These are phyloP conservation scores for Pediacus dermestoides DNA, from an alignment of 2,888 invertebrate genomes.

Conservation along the genomic window DNA sequence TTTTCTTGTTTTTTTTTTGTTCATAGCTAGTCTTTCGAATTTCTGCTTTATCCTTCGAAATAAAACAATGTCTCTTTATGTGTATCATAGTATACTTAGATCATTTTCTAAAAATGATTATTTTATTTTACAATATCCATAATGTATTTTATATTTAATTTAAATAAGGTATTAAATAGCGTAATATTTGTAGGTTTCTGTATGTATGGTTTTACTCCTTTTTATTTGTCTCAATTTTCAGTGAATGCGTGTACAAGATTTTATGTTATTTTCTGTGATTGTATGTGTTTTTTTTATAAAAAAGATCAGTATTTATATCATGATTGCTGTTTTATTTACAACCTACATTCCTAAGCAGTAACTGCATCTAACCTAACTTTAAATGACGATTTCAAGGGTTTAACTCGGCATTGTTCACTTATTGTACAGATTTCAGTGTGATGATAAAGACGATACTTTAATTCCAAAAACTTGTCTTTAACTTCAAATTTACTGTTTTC, in stretches of 20 bases:
- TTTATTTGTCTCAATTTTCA: too few relatives aligned
- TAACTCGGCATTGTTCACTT: too few relatives aligned
- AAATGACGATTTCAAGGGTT: too few relatives aligned
- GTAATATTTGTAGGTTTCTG: constrained; percentile 18
- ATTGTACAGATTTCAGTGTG: too few relatives aligned
- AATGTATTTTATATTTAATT: constrained; percentile 5
- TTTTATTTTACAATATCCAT: constrained; percentile 20
- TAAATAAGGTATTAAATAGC: constrained; percentile 5
- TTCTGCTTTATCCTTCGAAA: too few relatives aligned
- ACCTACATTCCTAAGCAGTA: too few relatives aligned
- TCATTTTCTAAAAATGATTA: constrained; percentile 24
- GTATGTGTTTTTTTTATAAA: constrained; percentile 41
- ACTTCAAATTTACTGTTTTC: too few relatives aligned
- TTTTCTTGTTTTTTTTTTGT: constrained; percentile 33
- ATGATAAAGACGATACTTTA: too few relatives aligned
- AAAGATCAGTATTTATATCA: constrained; percentile 42
- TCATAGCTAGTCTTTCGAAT: constrained; percentile 40
- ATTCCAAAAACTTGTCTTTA: too few relatives aligned
- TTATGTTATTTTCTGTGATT: constrained; percentile 46
- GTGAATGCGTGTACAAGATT: constrained; percentile 43
- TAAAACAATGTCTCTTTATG: too few relatives aligned
- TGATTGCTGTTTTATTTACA: not conserved
- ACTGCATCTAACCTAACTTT: too few relatives aligned
- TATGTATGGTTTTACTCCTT: constrained; percentile 32
- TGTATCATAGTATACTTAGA: too few relatives aligned